Evolutionary conservation across 2,888 invertebrate genomes (phyloP).

Genomic region (Drosophila recens): DNA sequence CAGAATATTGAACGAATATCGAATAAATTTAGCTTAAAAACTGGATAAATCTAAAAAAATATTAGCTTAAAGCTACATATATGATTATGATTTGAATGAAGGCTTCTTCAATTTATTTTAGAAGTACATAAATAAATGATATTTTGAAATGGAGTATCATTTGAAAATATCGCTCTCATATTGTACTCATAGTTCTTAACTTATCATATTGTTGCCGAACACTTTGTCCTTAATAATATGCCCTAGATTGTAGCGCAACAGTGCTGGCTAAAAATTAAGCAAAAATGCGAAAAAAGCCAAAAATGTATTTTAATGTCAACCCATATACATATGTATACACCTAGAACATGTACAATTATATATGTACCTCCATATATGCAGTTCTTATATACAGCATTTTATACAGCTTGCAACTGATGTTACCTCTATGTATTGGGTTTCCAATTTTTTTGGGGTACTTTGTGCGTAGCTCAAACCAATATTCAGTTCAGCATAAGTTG

Average conservation of each 20-base stretch:
- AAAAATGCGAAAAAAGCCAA: conserved; percentile 36
- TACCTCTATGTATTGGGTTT: neutral
- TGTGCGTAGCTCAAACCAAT: conserved; percentile 26
- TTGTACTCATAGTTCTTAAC: too few relatives aligned
- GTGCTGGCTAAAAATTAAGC: conserved; percentile 30
- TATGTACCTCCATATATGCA: neutral
- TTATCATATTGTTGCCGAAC: neutral
- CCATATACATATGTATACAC: conserved; percentile 35
- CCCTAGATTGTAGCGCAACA: conserved; percentile 23
- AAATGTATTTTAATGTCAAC: conserved; percentile 59
- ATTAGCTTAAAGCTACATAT: too few relatives aligned
- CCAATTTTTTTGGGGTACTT: conserved; percentile 4
- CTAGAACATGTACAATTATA: neutral
- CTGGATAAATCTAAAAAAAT: too few relatives aligned
- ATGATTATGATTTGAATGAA: too few relatives aligned
- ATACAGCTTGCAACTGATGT: conserved; percentile 8
- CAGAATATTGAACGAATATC: neutral
- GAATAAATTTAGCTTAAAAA: neutral
- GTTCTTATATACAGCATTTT: neutral
- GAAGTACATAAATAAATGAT: too few relatives aligned
- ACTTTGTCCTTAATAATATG: conserved; percentile 3
- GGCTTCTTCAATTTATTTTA: too few relatives aligned
- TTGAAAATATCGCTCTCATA: too few relatives aligned
- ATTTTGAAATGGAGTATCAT: too few relatives aligned
- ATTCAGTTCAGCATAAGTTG: neutral